These are phyloP conservation scores for Luscinia luscinia DNA, from an alignment of 2,797 vertebrate genomes.

Conservation along the genomic window DNA sequence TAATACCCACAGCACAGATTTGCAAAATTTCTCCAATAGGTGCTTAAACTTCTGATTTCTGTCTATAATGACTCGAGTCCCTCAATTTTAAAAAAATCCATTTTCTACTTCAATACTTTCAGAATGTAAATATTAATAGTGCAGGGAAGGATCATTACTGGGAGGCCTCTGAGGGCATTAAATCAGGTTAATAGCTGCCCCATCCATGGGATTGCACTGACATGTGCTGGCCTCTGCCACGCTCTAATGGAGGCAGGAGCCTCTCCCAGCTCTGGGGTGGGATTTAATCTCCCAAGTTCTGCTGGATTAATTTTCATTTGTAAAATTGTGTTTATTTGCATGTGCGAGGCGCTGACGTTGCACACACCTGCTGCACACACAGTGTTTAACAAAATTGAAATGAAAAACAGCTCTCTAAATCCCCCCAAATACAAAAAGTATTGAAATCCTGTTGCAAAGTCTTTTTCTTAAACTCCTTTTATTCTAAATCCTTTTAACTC, in stretches of 20 bases:
- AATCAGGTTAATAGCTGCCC: slow-evolving; percentile 67
- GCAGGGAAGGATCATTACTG: slow-evolving; percentile 46
- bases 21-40: not conserved
- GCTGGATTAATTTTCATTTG: slow-evolving; percentile 80
- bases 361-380: slow-evolving; percentile 79
- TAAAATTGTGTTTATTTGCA: slow-evolving; percentile 77
- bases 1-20: not conserved
- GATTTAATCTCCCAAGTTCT: slow-evolving; percentile 79
- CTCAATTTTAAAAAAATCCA: not conserved
- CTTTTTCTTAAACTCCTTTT: slow-evolving; percentile 83
- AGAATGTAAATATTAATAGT: slow-evolving; percentile 49
- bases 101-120: slow-evolving; percentile 22
- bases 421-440: slow-evolving; percentile 83
- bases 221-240: slow-evolving; percentile 58
- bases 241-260: slow-evolving; percentile 74
- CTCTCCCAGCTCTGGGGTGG: not conserved
- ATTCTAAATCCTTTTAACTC: slow-evolving; percentile 86
- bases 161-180: slow-evolving; percentile 53
- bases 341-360: slow-evolving; percentile 70
- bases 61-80: not conserved
- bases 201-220: slow-evolving; percentile 50
- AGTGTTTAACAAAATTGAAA: slow-evolving; percentile 79
- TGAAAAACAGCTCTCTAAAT: slow-evolving; percentile 79
- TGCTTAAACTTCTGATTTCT: not conserved
- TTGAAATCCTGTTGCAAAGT: slow-evolving; percentile 83